phyloP scores from a whole-genome alignment of 2,113 vertebrate genomes.

The Telmatochromis bifrenatus region DNA sequence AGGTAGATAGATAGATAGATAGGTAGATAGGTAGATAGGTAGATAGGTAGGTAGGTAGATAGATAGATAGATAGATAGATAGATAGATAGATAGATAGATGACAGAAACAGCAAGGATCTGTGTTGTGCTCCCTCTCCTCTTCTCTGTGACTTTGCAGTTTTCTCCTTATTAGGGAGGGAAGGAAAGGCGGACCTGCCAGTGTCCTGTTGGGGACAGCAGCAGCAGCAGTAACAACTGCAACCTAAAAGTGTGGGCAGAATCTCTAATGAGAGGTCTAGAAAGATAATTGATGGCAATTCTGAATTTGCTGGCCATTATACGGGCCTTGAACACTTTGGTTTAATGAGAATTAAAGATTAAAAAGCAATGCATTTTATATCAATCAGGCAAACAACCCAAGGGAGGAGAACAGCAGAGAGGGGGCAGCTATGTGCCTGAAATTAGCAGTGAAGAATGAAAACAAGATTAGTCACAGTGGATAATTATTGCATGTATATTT shows the following conservation, averaged over 20 bases:
- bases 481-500: background rate
- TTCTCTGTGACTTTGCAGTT: slow-evolving; percentile 63
- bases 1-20: background rate
- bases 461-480: background rate
- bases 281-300: slow-evolving; percentile 55
- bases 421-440: background rate
- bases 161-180: slow-evolving; percentile 53
- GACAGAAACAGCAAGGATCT: background rate
- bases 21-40: no score
- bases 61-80: background rate
- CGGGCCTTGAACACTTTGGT: slow-evolving; percentile 10
- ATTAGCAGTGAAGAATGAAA: background rate
- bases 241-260: slow-evolving; percentile 44
- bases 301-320: slow-evolving; percentile 43
- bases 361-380: slow-evolving; percentile 62
- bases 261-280: slow-evolving; percentile 53
- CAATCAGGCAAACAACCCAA: slow-evolving; percentile 47
- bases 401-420: background rate
- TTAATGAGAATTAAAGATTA: slow-evolving; percentile 67
- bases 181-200: slow-evolving; percentile 25
- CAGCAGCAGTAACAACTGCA: background rate
- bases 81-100: background rate
- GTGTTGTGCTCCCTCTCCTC: background rate
- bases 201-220: slow-evolving; percentile 20
- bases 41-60: background rate